Evolutionary conservation across 2,113 vertebrate species (phyloP).

Genomic region (Centropus unirufus): DNA sequence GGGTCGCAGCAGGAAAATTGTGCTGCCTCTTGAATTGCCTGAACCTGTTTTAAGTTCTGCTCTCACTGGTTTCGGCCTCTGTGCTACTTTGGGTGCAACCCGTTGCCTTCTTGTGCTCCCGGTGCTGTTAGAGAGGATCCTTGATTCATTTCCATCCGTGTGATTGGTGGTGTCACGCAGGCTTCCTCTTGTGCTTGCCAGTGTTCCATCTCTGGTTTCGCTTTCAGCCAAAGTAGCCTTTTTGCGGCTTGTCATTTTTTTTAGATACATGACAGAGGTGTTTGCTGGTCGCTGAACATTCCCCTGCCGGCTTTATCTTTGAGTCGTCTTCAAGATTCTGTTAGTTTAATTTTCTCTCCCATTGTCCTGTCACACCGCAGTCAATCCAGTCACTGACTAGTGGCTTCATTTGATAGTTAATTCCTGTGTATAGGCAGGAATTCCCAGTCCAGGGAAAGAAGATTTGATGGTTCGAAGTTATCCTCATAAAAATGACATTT

Average conservation of each 20-base stretch:
- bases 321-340: neutral
- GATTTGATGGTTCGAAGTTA: neutral
- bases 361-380: neutral
- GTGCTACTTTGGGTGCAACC: accelerated
- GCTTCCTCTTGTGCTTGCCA: neutral
- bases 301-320: neutral
- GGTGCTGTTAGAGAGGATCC: neutral
- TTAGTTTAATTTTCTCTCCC: neutral
- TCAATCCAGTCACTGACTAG: neutral
- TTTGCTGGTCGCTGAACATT: neutral
- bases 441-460: neutral
- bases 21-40: neutral
- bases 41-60: accelerated
- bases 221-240: neutral
- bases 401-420: neutral
- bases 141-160: neutral
- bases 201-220: neutral
- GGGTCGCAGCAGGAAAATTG: neutral
- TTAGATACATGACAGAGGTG: neutral
- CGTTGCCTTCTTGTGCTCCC: neutral
- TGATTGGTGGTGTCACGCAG: neutral
- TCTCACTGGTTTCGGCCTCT: neutral
- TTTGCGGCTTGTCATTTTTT: neutral
- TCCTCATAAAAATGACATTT: neutral
- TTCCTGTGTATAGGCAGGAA: neutral